Evolutionary conservation across 1,140 invertebrate species (phyloP).

Genomic region (Nasonia longicornis): DNA sequence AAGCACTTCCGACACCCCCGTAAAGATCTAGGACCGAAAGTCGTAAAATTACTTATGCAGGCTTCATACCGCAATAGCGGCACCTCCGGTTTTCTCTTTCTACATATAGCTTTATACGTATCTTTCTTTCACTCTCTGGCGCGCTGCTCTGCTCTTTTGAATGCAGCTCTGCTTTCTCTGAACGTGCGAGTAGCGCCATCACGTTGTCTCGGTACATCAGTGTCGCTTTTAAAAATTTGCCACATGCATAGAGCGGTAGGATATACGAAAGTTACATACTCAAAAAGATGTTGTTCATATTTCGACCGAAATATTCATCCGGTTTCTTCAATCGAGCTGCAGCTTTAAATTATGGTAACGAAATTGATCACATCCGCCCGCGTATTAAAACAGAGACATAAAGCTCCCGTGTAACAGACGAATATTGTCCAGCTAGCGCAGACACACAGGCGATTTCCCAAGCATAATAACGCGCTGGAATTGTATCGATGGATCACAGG

Average conservation of each 20-base stretch:
- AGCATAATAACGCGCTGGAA: background rate
- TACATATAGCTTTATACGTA: background rate
- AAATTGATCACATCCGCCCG: no score
- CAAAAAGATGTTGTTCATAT: no score
- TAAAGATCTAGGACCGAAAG: background rate
- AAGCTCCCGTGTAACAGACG: no score
- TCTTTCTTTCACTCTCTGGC: background rate
- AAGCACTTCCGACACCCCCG: background rate
- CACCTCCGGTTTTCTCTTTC: background rate
- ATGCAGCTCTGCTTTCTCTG: background rate
- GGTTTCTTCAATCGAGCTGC: no score
- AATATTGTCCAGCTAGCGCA: no score
- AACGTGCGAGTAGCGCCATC: background rate
- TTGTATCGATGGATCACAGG: background rate
- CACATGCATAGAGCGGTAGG: background rate
- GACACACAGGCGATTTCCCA: no score
- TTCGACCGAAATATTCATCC: no score
- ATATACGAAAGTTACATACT: background rate
- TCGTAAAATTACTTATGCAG: background rate
- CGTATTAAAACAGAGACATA: no score
- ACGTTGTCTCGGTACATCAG: background rate
- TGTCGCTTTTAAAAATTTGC: background rate
- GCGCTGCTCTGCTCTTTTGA: background rate
- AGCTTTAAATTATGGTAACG: no score
- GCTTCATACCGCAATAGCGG: background rate